These are phyloP conservation scores for Choreutis nemorana DNA, from an alignment of 2,888 invertebrate genomes.

Conservation along the genomic window DNA sequence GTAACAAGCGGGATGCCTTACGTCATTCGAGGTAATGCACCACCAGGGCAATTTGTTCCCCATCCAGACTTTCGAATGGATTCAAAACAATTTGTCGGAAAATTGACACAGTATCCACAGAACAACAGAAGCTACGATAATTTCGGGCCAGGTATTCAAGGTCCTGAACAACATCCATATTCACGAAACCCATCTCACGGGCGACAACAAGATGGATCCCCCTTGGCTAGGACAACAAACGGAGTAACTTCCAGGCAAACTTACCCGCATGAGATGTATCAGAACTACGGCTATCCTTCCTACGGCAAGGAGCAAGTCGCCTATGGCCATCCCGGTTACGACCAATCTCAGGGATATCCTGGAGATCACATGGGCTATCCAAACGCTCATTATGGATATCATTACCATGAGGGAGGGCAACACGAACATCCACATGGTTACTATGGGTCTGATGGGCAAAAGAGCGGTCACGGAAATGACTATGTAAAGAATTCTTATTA, in stretches of 20 bases:
- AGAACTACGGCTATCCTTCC: constrained; percentile 59
- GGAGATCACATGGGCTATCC: constrained; percentile 51
- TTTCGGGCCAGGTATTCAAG: constrained; percentile 36
- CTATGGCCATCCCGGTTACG: constrained; percentile 67
- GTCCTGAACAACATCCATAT: constrained; percentile 51
- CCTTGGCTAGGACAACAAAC: constrained; percentile 40
- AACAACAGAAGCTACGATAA: constrained; percentile 45
- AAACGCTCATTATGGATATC: constrained; percentile 58
- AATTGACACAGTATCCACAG: constrained; percentile 52
- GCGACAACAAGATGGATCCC: constrained; percentile 39
- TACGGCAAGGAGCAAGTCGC: constrained; percentile 60
- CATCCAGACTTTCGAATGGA: constrained; percentile 64
- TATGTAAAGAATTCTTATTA: constrained; percentile 60
- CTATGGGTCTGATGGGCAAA: constrained; percentile 56
- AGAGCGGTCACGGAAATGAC: constrained; percentile 55
- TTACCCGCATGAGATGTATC: constrained; percentile 59
- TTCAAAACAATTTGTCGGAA: constrained; percentile 54
- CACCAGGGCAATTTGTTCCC: constrained; percentile 53
- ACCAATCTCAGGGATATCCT: constrained; percentile 49
- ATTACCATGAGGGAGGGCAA: constrained; percentile 51
- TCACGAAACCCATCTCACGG: constrained; percentile 46
- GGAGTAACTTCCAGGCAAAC: constrained; percentile 43
- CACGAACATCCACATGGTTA: constrained; percentile 51
- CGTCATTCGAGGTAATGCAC: constrained; percentile 60
- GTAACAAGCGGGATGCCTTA: constrained; percentile 68